Base-by-base conservation (phyloP, 2,113 vertebrate species). In the Neolamprologus caudopunctatus region DNA sequence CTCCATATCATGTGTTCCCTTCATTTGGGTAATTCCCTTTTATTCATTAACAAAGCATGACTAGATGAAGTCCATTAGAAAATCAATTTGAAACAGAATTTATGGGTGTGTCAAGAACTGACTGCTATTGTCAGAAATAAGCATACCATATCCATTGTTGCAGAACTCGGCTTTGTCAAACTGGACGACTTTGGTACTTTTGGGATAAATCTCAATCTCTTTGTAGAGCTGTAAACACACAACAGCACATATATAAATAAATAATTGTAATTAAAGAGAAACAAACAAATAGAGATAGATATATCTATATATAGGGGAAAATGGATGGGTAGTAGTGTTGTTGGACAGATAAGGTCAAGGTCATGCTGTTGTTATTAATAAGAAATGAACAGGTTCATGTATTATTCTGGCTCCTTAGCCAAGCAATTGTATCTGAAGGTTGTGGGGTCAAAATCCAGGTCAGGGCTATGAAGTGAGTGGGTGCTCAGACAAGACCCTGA, bases 121-220 rank as follows among this genome's bases (percentile, higher is more conserved):
- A 87, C 80, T 47, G 40, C 45, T 57, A 3, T 11, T 33, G 71
- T 58, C 16, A 68, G 54, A 87, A 68, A 33, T 19, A 2, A 50
- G 90, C 97, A 81, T 97, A 99, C 98, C 98, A 2, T 98, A 99
- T 95, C 97, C 98, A 28, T 98, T 95, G 55, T 96, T 91, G 53
- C 93, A 95, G 33, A 94, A 93, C 87, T 98, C 97, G 4, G 96
- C 96, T 94, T 97, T 98, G 95, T 98, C 97, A 83, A 99, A 97
- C 71, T 96, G 96, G 92, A 99, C 96, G 92, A 96, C 95, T 92
- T 96, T 97, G 75, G 96, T 98, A 28, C 95, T 95, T 95, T 98
- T 99, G 87, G 97, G 95, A 93, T 98, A 98, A 92, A 99, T 97
- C 96, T 99, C 97, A 63, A 99, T 98, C 96, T 99, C 99, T 96